Percentiles rank a stretch among this genome's conserved stretches.
phyloP scores from a whole-genome alignment of 2,888 invertebrate species.

The Nephrotoma appendiculata region DNA sequence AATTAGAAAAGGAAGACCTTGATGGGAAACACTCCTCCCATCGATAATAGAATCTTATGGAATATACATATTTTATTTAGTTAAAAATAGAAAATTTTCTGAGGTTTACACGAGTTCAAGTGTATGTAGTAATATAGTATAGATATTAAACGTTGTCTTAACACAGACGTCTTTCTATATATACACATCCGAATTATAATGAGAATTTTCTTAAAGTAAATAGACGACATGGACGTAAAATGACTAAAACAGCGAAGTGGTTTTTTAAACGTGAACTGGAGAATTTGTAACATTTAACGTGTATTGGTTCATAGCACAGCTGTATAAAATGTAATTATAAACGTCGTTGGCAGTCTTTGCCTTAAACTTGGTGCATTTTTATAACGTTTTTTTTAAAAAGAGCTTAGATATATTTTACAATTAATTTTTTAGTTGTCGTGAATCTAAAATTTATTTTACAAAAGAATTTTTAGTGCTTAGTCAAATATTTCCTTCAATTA shows the following conservation, averaged over 20 bases:
- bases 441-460: background rate
- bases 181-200: background rate
- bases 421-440: background rate
- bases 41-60: background rate
- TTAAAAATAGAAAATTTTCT: background rate
- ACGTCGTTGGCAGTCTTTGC: background rate
- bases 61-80: background rate
- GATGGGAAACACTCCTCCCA: background rate
- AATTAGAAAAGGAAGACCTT: background rate
- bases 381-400: background rate
- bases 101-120: background rate
- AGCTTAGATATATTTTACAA: background rate
- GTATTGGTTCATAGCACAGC: background rate
- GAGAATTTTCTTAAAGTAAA: background rate
- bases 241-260: background rate
- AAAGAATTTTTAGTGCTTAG: background rate
- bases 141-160: background rate
- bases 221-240: background rate
- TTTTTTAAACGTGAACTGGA: background rate
- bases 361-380: background rate
- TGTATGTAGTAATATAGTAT: background rate
- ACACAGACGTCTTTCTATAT: background rate
- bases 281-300: background rate
- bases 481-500: background rate
- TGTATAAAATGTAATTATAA: background rate